phyloP scores from a whole-genome alignment of 2,797 vertebrate species.

The Enteromius unitaeniatus region DNA sequence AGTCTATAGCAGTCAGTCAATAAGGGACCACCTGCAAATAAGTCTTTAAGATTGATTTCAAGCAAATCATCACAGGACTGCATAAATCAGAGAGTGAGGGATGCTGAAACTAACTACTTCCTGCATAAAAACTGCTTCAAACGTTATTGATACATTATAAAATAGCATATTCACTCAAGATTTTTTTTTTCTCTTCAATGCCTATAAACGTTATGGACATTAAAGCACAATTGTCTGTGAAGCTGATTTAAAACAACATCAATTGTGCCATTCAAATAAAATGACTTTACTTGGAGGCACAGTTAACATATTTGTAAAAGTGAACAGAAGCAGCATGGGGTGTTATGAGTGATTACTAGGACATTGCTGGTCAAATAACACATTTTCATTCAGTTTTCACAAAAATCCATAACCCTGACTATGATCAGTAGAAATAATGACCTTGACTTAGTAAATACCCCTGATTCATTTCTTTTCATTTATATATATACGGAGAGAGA shows the following conservation, averaged over 20 bases:
- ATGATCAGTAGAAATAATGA: neutral
- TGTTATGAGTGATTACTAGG: neutral
- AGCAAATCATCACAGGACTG: neutral
- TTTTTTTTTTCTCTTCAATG: no score
- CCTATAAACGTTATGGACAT: no score
- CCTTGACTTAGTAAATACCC: neutral
- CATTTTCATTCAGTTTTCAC: neutral
- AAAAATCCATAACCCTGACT: neutral
- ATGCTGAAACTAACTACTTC: neutral
- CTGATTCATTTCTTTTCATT: fast-evolving
- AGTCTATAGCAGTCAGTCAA: neutral
- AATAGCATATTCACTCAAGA: neutral
- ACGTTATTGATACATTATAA: neutral
- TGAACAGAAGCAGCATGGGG: neutral
- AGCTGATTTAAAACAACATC: neutral
- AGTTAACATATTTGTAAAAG: neutral
- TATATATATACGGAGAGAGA: no score
- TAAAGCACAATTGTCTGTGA: neutral
- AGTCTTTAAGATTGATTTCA: neutral
- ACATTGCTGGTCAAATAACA: neutral
- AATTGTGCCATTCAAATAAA: neutral
- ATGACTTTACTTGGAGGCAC: neutral
- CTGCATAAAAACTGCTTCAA: neutral
- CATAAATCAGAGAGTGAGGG: neutral
- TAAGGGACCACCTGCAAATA: neutral